Percentiles rank a stretch among this genome's conserved stretches.
phyloP scores from a whole-genome alignment of 2,797 vertebrate genomes.

The Crax fasciolata region DNA sequence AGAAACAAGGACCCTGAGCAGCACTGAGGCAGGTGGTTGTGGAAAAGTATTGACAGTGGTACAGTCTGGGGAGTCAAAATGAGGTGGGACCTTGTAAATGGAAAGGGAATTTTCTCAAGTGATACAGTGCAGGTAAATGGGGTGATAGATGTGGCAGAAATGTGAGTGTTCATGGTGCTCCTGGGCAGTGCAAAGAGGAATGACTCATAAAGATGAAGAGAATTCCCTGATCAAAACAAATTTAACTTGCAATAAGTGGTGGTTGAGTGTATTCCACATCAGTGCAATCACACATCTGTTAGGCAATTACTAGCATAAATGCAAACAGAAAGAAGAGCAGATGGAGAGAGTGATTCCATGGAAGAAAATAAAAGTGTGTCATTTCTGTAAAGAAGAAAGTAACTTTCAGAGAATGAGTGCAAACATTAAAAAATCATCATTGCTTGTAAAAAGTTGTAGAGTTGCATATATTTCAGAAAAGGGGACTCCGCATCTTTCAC shows the following conservation, averaged over 20 bases:
- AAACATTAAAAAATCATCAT: background rate
- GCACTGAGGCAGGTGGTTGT: background rate
- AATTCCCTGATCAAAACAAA: background rate
- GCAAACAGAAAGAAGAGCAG: background rate
- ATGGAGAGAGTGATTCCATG: background rate
- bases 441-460: background rate
- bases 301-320: background rate
- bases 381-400: background rate
- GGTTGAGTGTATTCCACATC: background rate
- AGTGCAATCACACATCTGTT: background rate
- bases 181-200: background rate
- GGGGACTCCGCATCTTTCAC: background rate
- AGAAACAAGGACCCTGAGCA: background rate
- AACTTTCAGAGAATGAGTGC: background rate
- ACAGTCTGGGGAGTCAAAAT: background rate
- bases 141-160: background rate
- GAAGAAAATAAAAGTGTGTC: background rate
- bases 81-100: background rate
- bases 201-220: background rate
- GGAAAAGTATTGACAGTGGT: background rate
- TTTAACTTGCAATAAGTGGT: background rate
- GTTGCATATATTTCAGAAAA: background rate
- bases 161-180: background rate
- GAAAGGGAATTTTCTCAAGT: background rate
- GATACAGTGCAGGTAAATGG: background rate